phyloP scores from a whole-genome alignment of 1,140 invertebrate species.

The Cyclargus thomasi region DNA sequence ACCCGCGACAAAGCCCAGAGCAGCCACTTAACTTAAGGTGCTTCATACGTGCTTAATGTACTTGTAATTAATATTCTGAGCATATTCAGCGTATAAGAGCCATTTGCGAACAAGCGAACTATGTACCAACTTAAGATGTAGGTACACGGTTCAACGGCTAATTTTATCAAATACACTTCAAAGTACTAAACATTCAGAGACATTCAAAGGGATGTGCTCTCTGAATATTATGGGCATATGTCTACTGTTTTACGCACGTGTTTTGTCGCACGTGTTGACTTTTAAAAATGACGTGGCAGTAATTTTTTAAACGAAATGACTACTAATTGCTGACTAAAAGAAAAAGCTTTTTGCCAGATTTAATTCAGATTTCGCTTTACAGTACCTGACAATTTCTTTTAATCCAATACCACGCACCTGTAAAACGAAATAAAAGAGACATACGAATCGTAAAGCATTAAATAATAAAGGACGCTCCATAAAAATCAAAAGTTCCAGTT shows the following conservation, averaged over 20 bases:
- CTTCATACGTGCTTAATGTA: not conserved
- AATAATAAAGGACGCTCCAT: not conserved
- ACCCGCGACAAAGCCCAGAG: not conserved
- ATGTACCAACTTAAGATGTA: not conserved
- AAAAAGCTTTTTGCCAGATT: no score
- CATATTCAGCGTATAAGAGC: conserved; percentile 1
- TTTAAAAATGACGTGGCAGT: not conserved
- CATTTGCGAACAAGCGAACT: conserved; percentile 16
- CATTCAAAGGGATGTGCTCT: conserved; percentile 20
- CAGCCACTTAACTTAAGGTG: not conserved
- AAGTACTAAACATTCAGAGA: conserved; percentile 21
- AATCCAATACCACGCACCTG: not conserved
- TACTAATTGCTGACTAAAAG: no score
- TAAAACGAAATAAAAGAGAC: not conserved
- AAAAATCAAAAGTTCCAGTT: conserved; percentile 8
- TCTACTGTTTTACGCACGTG: not conserved
- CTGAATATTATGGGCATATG: not conserved
- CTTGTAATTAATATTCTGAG: conserved; percentile 13
- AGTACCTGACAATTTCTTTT: not conserved
- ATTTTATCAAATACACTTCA: conserved; percentile 34
- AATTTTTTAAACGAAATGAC: no score
- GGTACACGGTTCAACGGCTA: conserved; percentile 24
- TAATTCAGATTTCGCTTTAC: no score
- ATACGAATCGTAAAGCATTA: not conserved
- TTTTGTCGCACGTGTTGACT: not conserved